These are phyloP conservation scores for Stegodyphus mimosarum DNA, from an alignment of 1,140 invertebrate species.

Conservation along the genomic window DNA sequence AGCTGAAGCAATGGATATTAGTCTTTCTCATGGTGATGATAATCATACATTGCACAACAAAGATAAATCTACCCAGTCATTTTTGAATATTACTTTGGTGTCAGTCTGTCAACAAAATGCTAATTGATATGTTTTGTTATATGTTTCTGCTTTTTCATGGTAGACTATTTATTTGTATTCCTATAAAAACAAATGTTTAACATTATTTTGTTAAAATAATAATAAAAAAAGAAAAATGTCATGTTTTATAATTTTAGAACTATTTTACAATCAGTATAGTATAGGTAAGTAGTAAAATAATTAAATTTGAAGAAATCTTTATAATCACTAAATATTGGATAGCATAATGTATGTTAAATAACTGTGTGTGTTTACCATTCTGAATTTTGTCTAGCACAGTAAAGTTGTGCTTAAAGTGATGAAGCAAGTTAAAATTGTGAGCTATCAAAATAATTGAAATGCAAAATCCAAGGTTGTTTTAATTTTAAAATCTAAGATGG, in stretches of 20 bases:
- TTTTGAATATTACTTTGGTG: slow-evolving; percentile 43
- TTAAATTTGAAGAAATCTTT: no score
- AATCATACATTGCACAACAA: slow-evolving; percentile 12
- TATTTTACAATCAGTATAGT: background rate
- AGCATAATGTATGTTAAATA: no score
- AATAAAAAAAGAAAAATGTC: background rate
- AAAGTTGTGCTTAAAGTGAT: no score
- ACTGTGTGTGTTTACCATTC: no score
- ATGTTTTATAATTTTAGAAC: background rate
- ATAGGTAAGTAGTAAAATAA: no score
- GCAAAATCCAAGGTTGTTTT: no score
- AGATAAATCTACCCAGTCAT: slow-evolving; percentile 39
- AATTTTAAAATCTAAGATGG: no score
- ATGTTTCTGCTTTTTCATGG: background rate
- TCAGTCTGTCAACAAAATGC: slow-evolving; percentile 35
- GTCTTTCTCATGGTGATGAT: slow-evolving; percentile 41
- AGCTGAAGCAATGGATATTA: slow-evolving; percentile 51
- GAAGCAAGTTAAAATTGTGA: no score
- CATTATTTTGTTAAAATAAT: slow-evolving; percentile 50
- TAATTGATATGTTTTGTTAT: slow-evolving; percentile 4
- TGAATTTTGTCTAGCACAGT: no score
- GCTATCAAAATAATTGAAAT: no score
- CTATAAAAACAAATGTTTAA: slow-evolving; percentile 28
- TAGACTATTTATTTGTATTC: background rate
- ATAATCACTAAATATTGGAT: no score